Conservation (phyloP, 2,888 invertebrate species). For the Maniola hyperantus region DNA sequence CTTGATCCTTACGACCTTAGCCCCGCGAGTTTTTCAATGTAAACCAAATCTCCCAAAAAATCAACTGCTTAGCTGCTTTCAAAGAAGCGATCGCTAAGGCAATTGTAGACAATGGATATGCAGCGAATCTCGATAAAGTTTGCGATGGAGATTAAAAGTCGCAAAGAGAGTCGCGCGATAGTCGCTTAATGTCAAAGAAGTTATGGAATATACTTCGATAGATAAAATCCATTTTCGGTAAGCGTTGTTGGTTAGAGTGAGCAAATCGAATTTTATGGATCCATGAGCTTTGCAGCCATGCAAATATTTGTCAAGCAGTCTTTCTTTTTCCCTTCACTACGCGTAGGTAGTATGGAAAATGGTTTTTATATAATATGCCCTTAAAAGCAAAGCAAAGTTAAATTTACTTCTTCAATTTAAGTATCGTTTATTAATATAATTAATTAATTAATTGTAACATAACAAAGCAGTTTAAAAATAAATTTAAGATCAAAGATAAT, state of each 20-base stretch:
- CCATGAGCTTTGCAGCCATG: neutral
- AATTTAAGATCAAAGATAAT: conserved; percentile 9
- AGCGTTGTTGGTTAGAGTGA: neutral
- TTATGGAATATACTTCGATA: too few relatives aligned
- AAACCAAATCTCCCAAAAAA: too few relatives aligned
- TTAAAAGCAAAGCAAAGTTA: conserved; percentile 33
- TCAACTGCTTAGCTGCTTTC: too few relatives aligned
- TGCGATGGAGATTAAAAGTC: too few relatives aligned
- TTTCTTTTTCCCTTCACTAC: neutral
- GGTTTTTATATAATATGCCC: neutral
- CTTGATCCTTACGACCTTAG: too few relatives aligned
- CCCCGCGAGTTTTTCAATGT: too few relatives aligned
- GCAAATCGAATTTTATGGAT: neutral
- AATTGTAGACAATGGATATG: too few relatives aligned
- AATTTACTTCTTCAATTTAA: conserved; percentile 3
- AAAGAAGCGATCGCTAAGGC: too few relatives aligned
- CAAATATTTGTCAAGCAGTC: neutral
- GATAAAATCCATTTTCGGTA: neutral
- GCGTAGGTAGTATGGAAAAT: neutral
- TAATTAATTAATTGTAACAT: conserved; percentile 1
- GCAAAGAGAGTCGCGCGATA: too few relatives aligned
- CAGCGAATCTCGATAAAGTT: too few relatives aligned
- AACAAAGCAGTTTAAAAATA: conserved; percentile 18
- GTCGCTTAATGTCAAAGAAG: too few relatives aligned
- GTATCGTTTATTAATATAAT: neutral